These are phyloP conservation scores for Nothocercus julius DNA, from an alignment of 2,113 vertebrate species.

Conservation along the genomic window DNA sequence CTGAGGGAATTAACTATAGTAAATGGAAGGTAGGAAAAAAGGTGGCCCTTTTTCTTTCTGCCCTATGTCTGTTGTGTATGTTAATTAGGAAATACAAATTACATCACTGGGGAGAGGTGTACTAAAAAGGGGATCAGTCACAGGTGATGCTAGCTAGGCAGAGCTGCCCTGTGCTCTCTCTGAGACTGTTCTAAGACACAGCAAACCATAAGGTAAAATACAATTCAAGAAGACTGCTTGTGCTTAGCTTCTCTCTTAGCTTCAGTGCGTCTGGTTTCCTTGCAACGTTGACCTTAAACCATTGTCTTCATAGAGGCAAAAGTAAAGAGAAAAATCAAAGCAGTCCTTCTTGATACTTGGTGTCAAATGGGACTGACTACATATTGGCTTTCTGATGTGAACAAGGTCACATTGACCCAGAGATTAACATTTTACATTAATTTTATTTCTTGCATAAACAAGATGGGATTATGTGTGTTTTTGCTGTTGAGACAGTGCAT, in stretches of 20 bases:
- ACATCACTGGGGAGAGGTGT: not conserved
- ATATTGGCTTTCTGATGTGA: not conserved
- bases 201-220: not conserved
- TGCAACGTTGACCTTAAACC: not conserved
- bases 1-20: not conserved
- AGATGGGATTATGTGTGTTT: not conserved
- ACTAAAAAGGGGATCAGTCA: not conserved
- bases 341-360: not conserved
- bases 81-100: not conserved
- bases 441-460: slow-evolving; percentile 1
- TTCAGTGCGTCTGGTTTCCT: not conserved
- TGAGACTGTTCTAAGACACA: not conserved
- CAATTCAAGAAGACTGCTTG: not conserved
- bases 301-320: not conserved
- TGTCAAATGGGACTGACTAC: not conserved
- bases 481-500: not conserved
- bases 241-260: not conserved
- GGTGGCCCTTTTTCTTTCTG: not conserved
- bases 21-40: not conserved
- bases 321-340: not conserved
- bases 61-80: not conserved
- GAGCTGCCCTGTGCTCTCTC: not conserved
- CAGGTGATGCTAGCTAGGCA: not conserved
- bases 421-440: not conserved
- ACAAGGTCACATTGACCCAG: not conserved